A percentile compares a stretch with the other conserved stretches of the same genome.
These are phyloP conservation scores for Cettia cetti DNA, from an alignment of 2,113 vertebrate genomes.

Conservation along the genomic window DNA sequence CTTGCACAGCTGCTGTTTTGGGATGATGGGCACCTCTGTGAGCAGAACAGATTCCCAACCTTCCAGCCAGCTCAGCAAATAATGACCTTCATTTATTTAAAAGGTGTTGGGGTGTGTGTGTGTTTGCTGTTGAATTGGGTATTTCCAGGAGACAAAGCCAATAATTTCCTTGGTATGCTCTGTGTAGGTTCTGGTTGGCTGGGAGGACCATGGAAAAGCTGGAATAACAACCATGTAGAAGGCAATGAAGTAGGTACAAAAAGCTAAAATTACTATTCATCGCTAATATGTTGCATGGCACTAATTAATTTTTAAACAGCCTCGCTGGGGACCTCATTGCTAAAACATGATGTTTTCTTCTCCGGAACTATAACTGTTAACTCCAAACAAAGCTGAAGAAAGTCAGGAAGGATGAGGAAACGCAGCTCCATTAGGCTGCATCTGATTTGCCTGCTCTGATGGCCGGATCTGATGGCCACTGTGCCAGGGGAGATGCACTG, in stretches of 20 bases:
- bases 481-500: background rate
- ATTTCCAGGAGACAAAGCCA: background rate
- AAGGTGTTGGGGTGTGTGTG: accelerated
- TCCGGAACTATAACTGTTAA: conserved; percentile 49
- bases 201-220: background rate
- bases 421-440: accelerated
- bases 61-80: background rate
- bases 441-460: background rate
- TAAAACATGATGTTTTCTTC: conserved; percentile 67
- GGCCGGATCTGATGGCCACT: background rate
- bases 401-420: background rate
- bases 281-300: background rate
- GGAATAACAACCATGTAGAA: background rate
- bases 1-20: background rate
- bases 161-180: background rate
- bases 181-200: background rate
- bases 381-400: conserved; percentile 41
- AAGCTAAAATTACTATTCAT: conserved; percentile 50
- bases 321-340: conserved; percentile 59
- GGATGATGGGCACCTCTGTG: background rate
- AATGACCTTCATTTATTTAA: background rate
- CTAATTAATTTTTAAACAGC: conserved; percentile 73
- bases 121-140: background rate
- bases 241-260: background rate
- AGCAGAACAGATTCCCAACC: background rate